Evolutionary conservation across 2,888 invertebrate genomes (phyloP), one percentile per base, ranked within the genome.

Genomic region (Acanthococcus lagerstroemiae): DNA sequence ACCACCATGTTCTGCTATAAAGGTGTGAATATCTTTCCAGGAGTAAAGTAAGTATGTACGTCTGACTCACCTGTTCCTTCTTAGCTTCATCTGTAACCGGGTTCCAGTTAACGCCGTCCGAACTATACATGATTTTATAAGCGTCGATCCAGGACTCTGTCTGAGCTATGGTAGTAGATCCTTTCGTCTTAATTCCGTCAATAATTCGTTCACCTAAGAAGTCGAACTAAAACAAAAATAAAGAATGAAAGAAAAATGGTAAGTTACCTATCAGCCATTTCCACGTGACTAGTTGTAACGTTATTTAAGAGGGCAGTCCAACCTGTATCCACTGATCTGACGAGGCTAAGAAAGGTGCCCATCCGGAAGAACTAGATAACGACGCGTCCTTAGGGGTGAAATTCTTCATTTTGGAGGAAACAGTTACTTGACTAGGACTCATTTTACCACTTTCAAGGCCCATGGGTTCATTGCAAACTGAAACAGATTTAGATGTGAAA

Each of bases 101-200:
- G 75, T 83, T 88, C 86, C 90, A 91, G 1, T 81, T 80, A 24
- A 78, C 76, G 0, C 84, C 81, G 72, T 89, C 86, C 12, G 81
- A 81, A 0, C 90, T 87, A 76, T 89, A 91, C 72, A 82, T 77
- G 0, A 92, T 79, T 72, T 82, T 83, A 77, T 84, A 92, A 0
- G 84, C 79, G 1, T 84, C 83, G 1, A 91, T 88, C 87, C 88
- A 91, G 19, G 85, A 84, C 50, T 80, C 78, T 0, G 86, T 87
- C 26, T 56, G 50, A 5, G 21, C 37, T 19, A 63, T 50, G 2
- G 68, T 69, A 24, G 56, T 37, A 24, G 66, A 58, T 2, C 79
- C 78, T 74, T 86, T 85, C 0, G 87, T 89, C 58, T 82, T 81
- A 52, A 93, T 76, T 26, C 90, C 92, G 0, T 90, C 90, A 45